These are phyloP conservation scores for Lithophane semibrunnea DNA, from an alignment of 2,888 invertebrate genomes.

Conservation along the genomic window DNA sequence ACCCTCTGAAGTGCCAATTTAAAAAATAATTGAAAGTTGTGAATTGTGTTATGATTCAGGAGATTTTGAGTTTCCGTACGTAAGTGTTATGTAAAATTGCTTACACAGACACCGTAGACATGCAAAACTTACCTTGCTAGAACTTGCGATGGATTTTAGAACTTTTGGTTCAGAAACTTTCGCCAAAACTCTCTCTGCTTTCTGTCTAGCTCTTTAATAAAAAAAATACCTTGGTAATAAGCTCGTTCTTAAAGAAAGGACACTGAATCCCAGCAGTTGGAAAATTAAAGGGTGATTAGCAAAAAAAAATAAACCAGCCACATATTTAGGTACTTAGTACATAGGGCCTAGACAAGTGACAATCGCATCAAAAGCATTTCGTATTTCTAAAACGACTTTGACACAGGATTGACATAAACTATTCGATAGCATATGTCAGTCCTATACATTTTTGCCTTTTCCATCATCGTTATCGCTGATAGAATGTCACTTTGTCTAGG, in stretches of 20 bases:
- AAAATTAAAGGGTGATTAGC: not conserved
- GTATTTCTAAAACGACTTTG: no score
- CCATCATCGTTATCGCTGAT: no score
- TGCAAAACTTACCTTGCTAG: not conserved
- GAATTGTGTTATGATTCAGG: constrained; percentile 18
- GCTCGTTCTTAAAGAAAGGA: not conserved
- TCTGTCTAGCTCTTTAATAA: not conserved
- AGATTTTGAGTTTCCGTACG: not conserved
- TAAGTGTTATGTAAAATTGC: not conserved
- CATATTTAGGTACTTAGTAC: not conserved
- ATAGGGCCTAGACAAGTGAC: no score
- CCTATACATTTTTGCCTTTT: no score
- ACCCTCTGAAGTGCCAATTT: constrained; percentile 36
- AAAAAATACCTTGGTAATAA: not conserved
- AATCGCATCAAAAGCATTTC: no score
- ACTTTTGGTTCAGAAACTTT: constrained; percentile 8
- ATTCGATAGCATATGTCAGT: no score
- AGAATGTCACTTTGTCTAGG: no score
- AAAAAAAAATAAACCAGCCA: not conserved
- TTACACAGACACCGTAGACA: not conserved
- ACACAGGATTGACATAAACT: no score
- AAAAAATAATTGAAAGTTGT: constrained; percentile 46
- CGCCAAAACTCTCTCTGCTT: not conserved
- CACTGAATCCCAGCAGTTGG: not conserved
- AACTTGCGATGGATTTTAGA: constrained; percentile 8